These are phyloP conservation scores for Ctenopoma multispine DNA, from an alignment of 2,797 vertebrate genomes.

Conservation along the genomic window DNA sequence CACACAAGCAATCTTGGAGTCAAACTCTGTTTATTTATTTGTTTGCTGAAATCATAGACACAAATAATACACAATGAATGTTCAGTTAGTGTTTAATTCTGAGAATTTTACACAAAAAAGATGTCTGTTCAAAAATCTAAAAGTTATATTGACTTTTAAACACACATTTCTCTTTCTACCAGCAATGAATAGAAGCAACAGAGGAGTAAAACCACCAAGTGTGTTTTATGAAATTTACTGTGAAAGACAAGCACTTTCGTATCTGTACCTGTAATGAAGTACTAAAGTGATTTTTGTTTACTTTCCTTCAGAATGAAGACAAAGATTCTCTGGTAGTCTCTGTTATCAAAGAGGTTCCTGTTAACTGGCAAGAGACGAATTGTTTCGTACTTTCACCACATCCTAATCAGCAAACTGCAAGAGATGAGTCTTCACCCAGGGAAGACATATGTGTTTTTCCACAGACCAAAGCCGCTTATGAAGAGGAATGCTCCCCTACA, in stretches of 20 bases:
- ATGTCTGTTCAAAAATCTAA: constrained; percentile 1
- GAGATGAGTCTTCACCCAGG: constrained; percentile 31
- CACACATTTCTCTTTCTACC: neutral
- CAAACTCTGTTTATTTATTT: neutral
- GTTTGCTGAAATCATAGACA: neutral
- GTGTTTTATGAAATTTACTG: neutral
- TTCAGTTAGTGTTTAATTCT: neutral
- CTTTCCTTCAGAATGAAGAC: constrained; percentile 65
- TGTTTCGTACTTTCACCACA: constrained; percentile 34
- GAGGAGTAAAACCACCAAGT: neutral
- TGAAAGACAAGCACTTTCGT: neutral
- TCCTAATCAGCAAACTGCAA: constrained; percentile 13
- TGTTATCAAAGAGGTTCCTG: constrained; percentile 35
- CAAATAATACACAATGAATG: neutral
- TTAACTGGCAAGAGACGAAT: constrained; percentile 32
- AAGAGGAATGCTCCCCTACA: constrained; percentile 38
- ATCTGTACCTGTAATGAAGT: constrained; percentile 11
- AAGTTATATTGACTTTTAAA: neutral
- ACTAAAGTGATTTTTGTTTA: constrained; percentile 58
- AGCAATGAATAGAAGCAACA: too few species aligned
- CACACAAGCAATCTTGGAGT: constrained; percentile 19
- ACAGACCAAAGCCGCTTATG: constrained; percentile 21
- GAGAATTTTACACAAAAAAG: neutral
- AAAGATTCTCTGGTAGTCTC: constrained; percentile 45
- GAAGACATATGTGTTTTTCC: constrained; percentile 24